Base-by-base conservation (phyloP, 2,797 vertebrate genomes). In the Oryzias dopingdopingensis region DNA sequence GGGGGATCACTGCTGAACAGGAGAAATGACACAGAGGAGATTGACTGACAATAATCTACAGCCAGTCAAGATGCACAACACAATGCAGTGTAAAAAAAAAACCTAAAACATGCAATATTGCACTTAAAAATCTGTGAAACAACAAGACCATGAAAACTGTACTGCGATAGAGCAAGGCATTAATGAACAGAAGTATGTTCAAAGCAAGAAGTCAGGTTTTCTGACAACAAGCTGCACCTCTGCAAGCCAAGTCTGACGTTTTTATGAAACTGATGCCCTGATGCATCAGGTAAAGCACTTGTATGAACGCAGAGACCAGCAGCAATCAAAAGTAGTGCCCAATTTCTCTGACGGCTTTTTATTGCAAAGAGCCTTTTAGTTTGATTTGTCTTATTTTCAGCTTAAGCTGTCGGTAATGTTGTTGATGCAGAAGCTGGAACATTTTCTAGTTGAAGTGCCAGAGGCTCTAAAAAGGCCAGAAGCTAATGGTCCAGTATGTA, bases 401-500 rank as follows among this genome's bases (percentile, higher is more conserved):
- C 29, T 53, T 43, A 14, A 62, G 45, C 20, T 47, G 16, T 48
- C 29, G 52, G 20, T 15, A 42, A 16, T 49, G 42, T 46, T 53
- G 47, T 46, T 48, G 52, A 54, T 32, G 26, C 46, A 49, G 14
- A 14, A 52, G 40, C 42, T 53, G 16, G 43, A 65, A 20, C 29
- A 45, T 57, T 18, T 59, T 66, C 4, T 2, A 45, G 50, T 10
- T 52, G n/a, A 42, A 50, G 20, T 18, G 20, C 32, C 62, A 47
- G 15, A 24, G 51, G 62, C 47, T 71, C 42, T 20, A 67, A 70
- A 73, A 65, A 53, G 24, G 48, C 15, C 32, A 59, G 49, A 42
- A 42, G 53, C 50, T 74, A 72, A 74, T 52, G 54, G 67, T 54
- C 14, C 51, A 58, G 44, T 67, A 61, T 71, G 61, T 53, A 78